A percentile compares a stretch with the other conserved stretches of the same genome.
Evolutionary conservation across 2,888 invertebrate genomes (phyloP).

Genomic region (Cantharis flavilabris): DNA sequence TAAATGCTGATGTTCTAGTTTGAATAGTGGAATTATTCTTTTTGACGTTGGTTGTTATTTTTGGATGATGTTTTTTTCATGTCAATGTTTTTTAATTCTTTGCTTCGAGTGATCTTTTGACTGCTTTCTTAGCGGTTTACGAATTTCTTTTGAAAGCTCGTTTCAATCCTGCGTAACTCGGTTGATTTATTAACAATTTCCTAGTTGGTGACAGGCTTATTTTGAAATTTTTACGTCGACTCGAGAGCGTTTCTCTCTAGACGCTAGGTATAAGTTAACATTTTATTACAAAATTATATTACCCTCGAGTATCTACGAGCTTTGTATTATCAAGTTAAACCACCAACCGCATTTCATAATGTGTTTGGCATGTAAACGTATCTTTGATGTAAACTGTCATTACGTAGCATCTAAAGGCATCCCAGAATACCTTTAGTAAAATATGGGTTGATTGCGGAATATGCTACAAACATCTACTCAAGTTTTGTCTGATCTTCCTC

Average conservation of each 20-base stretch:
- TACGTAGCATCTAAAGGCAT: constrained; percentile 29
- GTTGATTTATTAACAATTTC: not conserved
- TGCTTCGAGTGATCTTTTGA: not conserved
- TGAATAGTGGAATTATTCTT: too few species aligned
- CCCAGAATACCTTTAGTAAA: constrained; percentile 34
- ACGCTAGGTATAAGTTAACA: not conserved
- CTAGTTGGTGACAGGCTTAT: not conserved
- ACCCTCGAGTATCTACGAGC: not conserved
- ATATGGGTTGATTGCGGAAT: constrained; percentile 33
- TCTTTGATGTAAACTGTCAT: constrained; percentile 35
- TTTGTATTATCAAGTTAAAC: not conserved
- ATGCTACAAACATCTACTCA: constrained; percentile 33
- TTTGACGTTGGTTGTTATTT: too few species aligned
- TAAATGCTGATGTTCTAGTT: too few species aligned
- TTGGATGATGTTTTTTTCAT: too few species aligned
- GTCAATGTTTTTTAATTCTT: not conserved
- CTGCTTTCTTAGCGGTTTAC: not conserved
- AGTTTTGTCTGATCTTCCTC: constrained; percentile 22
- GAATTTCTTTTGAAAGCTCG: not conserved
- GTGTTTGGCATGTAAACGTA: constrained; percentile 20
- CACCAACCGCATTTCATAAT: constrained; percentile 6
- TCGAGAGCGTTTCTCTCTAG: not conserved
- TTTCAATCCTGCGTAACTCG: not conserved
- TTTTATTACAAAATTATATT: not conserved
- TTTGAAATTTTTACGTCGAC: not conserved